Conservation (phyloP, 1,140 invertebrate genomes). For the Tachypleus tridentatus region DNA sequence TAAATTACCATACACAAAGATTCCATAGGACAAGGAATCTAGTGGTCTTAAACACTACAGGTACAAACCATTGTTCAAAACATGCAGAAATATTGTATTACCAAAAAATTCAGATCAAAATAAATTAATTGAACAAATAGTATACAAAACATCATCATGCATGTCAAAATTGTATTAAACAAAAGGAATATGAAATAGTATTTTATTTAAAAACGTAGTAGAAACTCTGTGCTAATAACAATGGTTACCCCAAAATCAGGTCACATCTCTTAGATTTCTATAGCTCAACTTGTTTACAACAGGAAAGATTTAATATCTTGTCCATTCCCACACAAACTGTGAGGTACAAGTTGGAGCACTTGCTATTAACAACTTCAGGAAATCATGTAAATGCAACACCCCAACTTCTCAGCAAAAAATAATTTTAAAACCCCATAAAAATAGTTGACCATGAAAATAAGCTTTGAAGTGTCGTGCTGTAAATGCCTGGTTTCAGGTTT, state of each 20-base stretch:
- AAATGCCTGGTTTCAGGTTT: too few species aligned
- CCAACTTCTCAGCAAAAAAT: too few species aligned
- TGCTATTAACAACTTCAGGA: neutral
- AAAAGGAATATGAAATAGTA: conserved; percentile 2
- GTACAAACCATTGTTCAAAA: conserved; percentile 3
- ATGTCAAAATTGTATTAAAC: conserved; percentile 5
- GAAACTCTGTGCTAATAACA: neutral
- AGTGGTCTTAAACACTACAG: conserved; percentile 1
- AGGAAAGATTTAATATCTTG: neutral
- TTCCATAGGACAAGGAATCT: neutral
- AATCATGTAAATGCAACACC: neutral
- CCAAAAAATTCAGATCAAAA: neutral
- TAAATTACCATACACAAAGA: neutral
- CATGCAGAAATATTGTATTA: conserved; percentile 2
- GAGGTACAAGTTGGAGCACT: neutral
- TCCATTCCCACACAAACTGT: neutral
- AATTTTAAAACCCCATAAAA: too few species aligned
- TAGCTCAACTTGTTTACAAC: neutral
- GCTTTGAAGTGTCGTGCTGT: too few species aligned
- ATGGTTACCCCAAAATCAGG: neutral
- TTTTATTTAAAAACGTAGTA: neutral
- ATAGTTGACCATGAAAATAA: too few species aligned
- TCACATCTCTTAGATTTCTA: neutral
- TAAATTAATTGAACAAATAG: conserved; percentile 1
- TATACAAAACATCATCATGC: conserved; percentile 4